Percentiles rank a stretch among this genome's conserved stretches.
Evolutionary conservation across 2,888 invertebrate species (phyloP).

Genomic region (Melangyna quadrimaculata): DNA sequence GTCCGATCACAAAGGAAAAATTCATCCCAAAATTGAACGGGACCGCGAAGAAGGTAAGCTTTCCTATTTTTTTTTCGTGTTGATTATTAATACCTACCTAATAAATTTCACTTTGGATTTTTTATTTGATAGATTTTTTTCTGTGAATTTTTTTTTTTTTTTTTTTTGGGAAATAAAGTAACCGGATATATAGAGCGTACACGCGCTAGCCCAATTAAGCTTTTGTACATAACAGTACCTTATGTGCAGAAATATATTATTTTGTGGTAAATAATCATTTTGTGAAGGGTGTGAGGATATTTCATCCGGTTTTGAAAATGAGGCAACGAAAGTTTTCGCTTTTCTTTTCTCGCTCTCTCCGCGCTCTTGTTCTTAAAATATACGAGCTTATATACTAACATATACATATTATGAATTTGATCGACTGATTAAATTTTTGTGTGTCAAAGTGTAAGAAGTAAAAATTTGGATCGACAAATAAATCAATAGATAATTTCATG

Average conservation of each 20-base stretch:
- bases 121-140: not conserved
- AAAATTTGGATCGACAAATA: conserved; percentile 61
- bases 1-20: conserved; percentile 81
- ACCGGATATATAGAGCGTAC: conserved; percentile 27
- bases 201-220: conserved; percentile 54
- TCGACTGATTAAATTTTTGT: conserved; percentile 36
- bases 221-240: not conserved
- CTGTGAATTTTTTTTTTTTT: not conserved
- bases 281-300: conserved; percentile 54
- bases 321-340: conserved; percentile 53
- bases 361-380: not conserved
- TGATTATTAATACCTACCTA: not conserved
- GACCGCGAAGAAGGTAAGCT: conserved; percentile 81
- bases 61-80: conserved; percentile 1
- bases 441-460: not conserved
- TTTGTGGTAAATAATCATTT: conserved; percentile 36
- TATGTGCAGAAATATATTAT: conserved; percentile 13
- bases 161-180: not conserved
- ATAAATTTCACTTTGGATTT: not conserved
- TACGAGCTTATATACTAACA: not conserved
- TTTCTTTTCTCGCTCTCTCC: not conserved
- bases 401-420: conserved; percentile 37
- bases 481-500: conserved; percentile 16
- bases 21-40: conserved; percentile 81
- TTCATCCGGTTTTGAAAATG: conserved; percentile 40